These are phyloP conservation scores for Nerophis lumbriciformis DNA, from an alignment of 2,113 vertebrate genomes.

Conservation along the genomic window DNA sequence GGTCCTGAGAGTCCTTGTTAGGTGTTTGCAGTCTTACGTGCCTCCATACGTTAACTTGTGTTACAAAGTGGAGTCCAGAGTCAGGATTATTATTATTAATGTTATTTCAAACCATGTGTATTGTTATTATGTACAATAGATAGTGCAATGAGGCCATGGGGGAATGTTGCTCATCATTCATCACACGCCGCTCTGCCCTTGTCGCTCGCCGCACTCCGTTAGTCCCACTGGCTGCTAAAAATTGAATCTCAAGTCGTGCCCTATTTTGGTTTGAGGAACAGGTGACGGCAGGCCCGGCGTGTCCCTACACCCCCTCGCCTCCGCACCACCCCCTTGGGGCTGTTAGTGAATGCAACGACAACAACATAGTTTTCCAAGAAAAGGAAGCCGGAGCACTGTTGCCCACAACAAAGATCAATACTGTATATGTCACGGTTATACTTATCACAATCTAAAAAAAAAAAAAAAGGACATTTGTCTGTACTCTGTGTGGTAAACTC, in stretches of 20 bases:
- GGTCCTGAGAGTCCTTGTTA: too few relatives aligned
- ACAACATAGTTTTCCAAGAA: constrained; percentile 58
- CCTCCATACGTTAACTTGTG: too few relatives aligned
- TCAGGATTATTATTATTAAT: too few relatives aligned
- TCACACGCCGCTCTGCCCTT: constrained; percentile 42
- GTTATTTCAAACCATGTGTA: constrained; percentile 16
- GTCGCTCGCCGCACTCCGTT: constrained; percentile 32
- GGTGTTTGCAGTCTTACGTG: too few relatives aligned
- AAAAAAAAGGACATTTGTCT: background rate
- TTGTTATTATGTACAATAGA: constrained; percentile 49
- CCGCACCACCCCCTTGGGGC: constrained; percentile 48
- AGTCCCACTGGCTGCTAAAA: constrained; percentile 57
- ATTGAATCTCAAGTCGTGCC: constrained; percentile 71
- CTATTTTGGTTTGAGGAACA: constrained; percentile 70
- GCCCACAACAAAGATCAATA: too few relatives aligned
- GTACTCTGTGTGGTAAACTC: too few relatives aligned
- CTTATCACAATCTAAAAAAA: background rate
- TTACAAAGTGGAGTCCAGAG: too few relatives aligned
- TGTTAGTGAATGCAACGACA: constrained; percentile 51
- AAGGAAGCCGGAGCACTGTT: constrained; percentile 14
- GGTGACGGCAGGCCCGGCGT: constrained; percentile 59
- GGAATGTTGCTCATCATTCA: constrained; percentile 61
- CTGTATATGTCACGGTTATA: too few relatives aligned
- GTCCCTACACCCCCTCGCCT: constrained; percentile 13
- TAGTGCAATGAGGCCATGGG: constrained; percentile 44